Evolutionary conservation across 2,113 vertebrate species (phyloP).

Genomic region (Tragelaphus scriptus): DNA sequence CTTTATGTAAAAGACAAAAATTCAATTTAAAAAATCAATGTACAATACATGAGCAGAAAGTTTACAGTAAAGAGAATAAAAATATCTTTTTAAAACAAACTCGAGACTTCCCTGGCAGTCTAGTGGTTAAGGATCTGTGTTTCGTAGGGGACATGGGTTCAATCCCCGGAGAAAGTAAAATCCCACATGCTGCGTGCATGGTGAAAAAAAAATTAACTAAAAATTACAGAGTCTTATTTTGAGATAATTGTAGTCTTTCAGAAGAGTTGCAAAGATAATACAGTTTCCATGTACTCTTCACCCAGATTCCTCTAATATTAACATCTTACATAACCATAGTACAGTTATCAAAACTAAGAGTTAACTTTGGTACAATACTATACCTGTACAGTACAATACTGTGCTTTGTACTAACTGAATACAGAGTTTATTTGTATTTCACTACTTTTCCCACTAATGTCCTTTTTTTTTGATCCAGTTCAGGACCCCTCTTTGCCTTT

Average conservation of each 20-base stretch:
- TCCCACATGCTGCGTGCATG: neutral
- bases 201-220: neutral
- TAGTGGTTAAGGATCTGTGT: neutral
- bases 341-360: neutral
- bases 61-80: neutral
- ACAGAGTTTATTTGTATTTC: neutral
- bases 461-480: neutral
- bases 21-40: neutral
- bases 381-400: neutral
- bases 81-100: neutral
- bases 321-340: neutral
- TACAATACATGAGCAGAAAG: neutral
- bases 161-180: neutral
- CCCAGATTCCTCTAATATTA: neutral
- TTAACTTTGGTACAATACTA: neutral
- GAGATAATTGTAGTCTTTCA: neutral
- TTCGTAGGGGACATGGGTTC: neutral
- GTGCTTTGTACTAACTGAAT: neutral
- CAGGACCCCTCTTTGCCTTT: neutral
- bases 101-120: neutral
- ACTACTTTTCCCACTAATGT: neutral
- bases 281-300: neutral
- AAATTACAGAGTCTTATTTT: neutral
- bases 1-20: neutral
- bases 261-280: neutral